phyloP scores from a whole-genome alignment of 37 sponge, comb jelly and placozoan species.

The Aphrocallistes beatrix region DNA sequence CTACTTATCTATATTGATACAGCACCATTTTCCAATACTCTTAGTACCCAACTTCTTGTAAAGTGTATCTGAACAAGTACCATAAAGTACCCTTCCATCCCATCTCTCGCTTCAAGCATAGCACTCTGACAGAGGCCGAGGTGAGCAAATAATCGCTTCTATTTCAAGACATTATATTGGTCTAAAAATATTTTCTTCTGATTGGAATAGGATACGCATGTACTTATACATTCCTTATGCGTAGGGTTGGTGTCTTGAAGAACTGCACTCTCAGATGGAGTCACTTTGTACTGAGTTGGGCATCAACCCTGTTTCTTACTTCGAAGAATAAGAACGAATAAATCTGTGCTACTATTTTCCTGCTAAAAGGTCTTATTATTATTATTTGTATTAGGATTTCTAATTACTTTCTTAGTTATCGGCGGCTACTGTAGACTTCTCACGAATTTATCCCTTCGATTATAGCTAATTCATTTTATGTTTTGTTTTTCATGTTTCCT shows the following conservation, averaged over 20 bases:
- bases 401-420: no score
- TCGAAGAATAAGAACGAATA: not conserved
- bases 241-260: not conserved
- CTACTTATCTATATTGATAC: not conserved
- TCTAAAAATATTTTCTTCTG: no score
- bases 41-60: slow-evolving; percentile 68
- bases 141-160: slow-evolving; percentile 21
- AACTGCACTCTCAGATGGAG: not conserved
- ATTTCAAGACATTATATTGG: no score
- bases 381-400: no score
- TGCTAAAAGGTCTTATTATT: no score
- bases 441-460: no score
- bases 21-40: not conserved
- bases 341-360: not conserved
- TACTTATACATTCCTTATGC: not conserved
- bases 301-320: not conserved
- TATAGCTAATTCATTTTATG: no score
- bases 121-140: slow-evolving; percentile 51
- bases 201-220: not conserved
- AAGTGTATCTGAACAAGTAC: slow-evolving; percentile 41
- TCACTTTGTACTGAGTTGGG: not conserved
- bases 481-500: no score
- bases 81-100: slow-evolving; percentile 53
- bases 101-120: slow-evolving; percentile 41
- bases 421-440: no score